Evolutionary conservation across 1,140 invertebrate genomes (phyloP), one percentile per base, ranked within the genome.

Genomic region (Heliconius melpomene): DNA sequence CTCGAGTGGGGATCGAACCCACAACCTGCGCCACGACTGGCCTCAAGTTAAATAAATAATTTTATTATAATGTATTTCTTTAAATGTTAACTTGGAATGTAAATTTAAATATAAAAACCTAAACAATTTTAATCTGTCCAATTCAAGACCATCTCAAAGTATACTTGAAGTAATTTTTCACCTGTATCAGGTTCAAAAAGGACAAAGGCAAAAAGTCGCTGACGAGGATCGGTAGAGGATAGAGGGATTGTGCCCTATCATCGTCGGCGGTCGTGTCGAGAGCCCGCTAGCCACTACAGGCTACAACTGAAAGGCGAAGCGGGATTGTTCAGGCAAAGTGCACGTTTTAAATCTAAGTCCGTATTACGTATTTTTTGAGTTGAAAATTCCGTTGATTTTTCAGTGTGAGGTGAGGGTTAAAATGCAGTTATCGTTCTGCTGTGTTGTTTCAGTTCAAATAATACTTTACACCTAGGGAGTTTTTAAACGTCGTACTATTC

Each of bases 181-280:
- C 78, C 71, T 75, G 73, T 66, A 75, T 79, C 74, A 77, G 79
- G 79, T 80, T 75, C 72, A 75, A 80, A 80, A 75, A 80, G 75
- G 76, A 81, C 75, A 82, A 82, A 82, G 29, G 74, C 54, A 79
- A 79, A 82, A 82, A 82, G 74, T 82, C 74, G 80, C 80, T 82
- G 74, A 79, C 80, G 80, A 77, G 70, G 50, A 76, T 82, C 52
- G 77, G 74, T 79, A 46, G 40, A 46, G 40, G 77, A 79, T 82
- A 75, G 77, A 82, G 77, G 80, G 77, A 82, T 82, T 82, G 80
- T 82, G 80, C 80, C 80, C 77, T 82, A 82, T 82, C 80, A 79
- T 79, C 77, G 76, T 74, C 77, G 50, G 32, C 72, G 77, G 73
- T 82, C 77, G 77, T 76, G 72, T 81, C 76, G 74, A 81, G 80